Evolutionary conservation across 2,797 vertebrate species (phyloP).

Genomic region (Anguilla obscura): DNA sequence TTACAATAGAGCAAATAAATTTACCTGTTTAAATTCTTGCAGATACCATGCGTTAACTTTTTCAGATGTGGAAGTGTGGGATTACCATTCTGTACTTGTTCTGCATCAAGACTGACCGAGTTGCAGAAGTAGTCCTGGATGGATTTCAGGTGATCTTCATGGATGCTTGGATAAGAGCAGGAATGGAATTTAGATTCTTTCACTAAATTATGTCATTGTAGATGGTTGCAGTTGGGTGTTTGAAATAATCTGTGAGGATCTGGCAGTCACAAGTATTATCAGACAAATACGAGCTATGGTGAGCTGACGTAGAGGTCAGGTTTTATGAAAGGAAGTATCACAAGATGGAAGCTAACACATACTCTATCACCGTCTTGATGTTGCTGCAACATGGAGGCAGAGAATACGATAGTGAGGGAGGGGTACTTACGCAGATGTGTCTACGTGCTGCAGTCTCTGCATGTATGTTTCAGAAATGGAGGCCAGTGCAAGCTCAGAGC

Average conservation of each 20-base stretch:
- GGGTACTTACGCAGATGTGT: constrained; percentile 77
- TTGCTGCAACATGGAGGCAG: background rate
- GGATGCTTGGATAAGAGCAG: constrained; percentile 66
- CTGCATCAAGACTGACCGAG: constrained; percentile 79
- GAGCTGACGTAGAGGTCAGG: background rate
- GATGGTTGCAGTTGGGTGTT: background rate
- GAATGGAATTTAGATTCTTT: background rate
- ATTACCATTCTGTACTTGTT: constrained; percentile 82
- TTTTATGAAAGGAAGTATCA: background rate
- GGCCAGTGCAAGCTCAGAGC: constrained; percentile 63
- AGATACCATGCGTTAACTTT: constrained; percentile 81
- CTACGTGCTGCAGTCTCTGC: constrained; percentile 83
- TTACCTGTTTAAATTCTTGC: constrained; percentile 90
- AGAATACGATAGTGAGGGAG: background rate
- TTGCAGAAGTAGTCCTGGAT: constrained; percentile 87
- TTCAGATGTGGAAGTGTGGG: constrained; percentile 83
- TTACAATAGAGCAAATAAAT: background rate
- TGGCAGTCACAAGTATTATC: background rate
- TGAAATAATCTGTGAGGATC: too few species aligned
- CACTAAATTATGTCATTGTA: background rate
- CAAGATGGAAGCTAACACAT: background rate
- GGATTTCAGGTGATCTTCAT: constrained; percentile 84
- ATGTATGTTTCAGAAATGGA: constrained; percentile 78
- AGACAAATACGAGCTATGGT: background rate
- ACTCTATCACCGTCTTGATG: background rate